These are phyloP conservation scores for Marronus borbonicus DNA, from an alignment of 2,888 invertebrate species.

Conservation along the genomic window DNA sequence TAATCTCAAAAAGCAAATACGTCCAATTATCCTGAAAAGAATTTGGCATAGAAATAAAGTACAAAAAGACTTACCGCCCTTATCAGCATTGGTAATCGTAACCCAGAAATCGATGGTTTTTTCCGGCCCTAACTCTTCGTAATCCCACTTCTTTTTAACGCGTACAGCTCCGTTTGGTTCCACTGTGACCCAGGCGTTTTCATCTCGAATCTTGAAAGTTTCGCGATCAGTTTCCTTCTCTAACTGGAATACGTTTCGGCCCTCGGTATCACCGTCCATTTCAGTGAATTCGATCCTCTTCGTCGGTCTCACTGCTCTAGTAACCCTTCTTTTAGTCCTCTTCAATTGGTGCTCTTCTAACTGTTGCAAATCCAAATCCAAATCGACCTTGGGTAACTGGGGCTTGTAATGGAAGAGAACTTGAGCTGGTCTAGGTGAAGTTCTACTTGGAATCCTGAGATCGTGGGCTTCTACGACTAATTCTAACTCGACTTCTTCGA, in stretches of 20 bases:
- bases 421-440: slow-evolving; percentile 81
- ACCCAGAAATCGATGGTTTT: slow-evolving; percentile 98
- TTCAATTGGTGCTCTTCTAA: slow-evolving; percentile 72
- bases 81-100: slow-evolving; percentile 91
- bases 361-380: slow-evolving; percentile 72
- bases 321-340: slow-evolving; percentile 85
- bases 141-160: slow-evolving; percentile 98
- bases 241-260: slow-evolving; percentile 89
- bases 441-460: slow-evolving; percentile 81
- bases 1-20: not conserved
- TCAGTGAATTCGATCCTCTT: slow-evolving; percentile 94
- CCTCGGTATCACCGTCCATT: slow-evolving; percentile 90
- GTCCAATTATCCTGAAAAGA: not conserved
- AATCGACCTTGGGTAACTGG: slow-evolving; percentile 73
- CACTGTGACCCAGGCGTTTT: slow-evolving; percentile 95
- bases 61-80: slow-evolving; percentile 80
- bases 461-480: slow-evolving; percentile 89
- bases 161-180: slow-evolving; percentile 93
- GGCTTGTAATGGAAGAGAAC: slow-evolving; percentile 83
- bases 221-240: slow-evolving; percentile 94
- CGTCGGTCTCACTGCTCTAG: slow-evolving; percentile 93
- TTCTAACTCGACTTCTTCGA: slow-evolving; percentile 74
- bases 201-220: slow-evolving; percentile 93
- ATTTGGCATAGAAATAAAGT: not conserved
- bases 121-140: slow-evolving; percentile 93